A percentile compares a stretch with the other conserved stretches of the same genome.
These are phyloP conservation scores for Pipra filicauda DNA, from an alignment of 2,113 vertebrate genomes.

Conservation along the genomic window DNA sequence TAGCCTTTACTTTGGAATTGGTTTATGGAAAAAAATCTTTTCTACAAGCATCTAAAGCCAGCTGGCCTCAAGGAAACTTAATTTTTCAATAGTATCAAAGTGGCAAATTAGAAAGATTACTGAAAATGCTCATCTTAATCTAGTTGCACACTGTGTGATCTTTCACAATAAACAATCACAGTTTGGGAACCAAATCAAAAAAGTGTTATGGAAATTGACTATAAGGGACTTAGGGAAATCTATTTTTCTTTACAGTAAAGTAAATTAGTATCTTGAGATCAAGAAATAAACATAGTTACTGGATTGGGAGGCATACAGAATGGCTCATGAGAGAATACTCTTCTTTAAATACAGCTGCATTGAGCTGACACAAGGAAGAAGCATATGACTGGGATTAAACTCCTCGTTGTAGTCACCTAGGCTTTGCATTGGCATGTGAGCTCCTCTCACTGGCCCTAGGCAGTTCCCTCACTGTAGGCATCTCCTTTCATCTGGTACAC, in stretches of 20 bases:
- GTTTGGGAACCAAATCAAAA: not conserved
- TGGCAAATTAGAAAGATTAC: not conserved
- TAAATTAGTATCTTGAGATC: not conserved
- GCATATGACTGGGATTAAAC: not conserved
- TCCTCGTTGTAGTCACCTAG: not conserved
- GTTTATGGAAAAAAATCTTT: not conserved
- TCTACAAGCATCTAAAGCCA: not conserved
- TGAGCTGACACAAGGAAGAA: not conserved
- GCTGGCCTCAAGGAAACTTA: not conserved
- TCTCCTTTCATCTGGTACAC: not conserved
- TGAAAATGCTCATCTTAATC: not conserved
- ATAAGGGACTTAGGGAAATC: not conserved
- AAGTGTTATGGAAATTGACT: not conserved
- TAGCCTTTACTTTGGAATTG: not conserved
- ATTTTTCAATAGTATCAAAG: not conserved
- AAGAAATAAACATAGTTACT: not conserved
- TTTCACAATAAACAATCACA: not conserved
- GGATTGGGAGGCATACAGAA: not conserved
- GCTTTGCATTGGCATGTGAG: not conserved
- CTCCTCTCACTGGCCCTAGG: fast-evolving
- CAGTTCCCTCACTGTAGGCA: not conserved
- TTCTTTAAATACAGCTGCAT: not conserved
- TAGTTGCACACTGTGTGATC: not conserved
- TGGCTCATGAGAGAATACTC: not conserved
- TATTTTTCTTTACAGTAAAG: not conserved